Evolutionary conservation across 2,888 invertebrate genomes (phyloP), one percentile per base, ranked within the genome.

Genomic region (Vesta saturnalis): DNA sequence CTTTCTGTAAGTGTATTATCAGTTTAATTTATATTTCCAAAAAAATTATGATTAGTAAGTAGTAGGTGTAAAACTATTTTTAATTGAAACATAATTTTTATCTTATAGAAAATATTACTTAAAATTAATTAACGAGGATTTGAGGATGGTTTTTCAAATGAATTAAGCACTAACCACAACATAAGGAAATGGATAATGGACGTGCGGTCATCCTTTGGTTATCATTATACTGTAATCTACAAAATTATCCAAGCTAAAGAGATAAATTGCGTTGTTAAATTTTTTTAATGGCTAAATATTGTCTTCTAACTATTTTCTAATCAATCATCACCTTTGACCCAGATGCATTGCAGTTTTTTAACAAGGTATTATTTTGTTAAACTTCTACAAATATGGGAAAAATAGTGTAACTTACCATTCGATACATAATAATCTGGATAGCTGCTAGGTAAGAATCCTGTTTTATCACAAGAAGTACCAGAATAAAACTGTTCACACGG

Each of bases 381-480:
- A n/a, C n/a, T n/a, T n/a, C n/a, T n/a, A n/a, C n/a, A n/a, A n/a
- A n/a, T n/a, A n/a, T n/a, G n/a, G n/a, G n/a, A n/a, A n/a, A n/a
- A n/a, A n/a, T n/a, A n/a, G n/a, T n/a, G n/a, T 4, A 39, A 39
- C 76, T 74, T 65, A 76, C 76, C 73, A 68, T 72, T 74, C 56
- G 67, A 61, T 10, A 67, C 55, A 60, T 71, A 73, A n/a, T 64
- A 70, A 65, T 75, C 75, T 43, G 64, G 58, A 55, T 69, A 72
- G 30, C 60, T 70, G 57, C 54, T 67, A 6, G 71, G 57, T 30
- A 72, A 58, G 30, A 64, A 68, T 59, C 67, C 61, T 67, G 70
- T 73, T 70, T 73, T 72, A 72, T 72, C 72, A 67, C 60, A 62
- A 16, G 65, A 71, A 35, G 39, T 39, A 57, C 39, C 64, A 16